These are phyloP conservation scores for Erebia palarica DNA, from an alignment of 2,888 invertebrate species.

Conservation along the genomic window DNA sequence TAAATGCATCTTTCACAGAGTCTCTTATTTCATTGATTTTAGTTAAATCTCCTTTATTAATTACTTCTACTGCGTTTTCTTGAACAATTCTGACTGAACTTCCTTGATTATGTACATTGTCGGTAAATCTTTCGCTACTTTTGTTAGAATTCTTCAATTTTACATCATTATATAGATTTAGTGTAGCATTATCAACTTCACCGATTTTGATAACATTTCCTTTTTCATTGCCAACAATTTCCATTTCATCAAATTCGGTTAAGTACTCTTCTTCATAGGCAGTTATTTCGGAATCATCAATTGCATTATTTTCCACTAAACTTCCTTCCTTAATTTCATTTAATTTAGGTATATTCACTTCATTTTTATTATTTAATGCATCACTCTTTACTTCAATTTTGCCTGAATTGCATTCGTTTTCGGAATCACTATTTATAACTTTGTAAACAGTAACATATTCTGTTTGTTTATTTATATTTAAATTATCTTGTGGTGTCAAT, in stretches of 20 bases:
- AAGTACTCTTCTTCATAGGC: conserved; percentile 4
- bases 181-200: neutral
- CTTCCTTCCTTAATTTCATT: conserved; percentile 39
- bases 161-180: neutral
- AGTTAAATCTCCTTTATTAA: neutral
- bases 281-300: neutral
- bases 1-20: neutral
- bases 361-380: conserved; percentile 8
- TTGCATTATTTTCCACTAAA: neutral
- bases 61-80: neutral
- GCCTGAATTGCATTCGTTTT: conserved; percentile 38
- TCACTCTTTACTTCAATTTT: conserved; percentile 35
- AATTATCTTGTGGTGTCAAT: neutral
- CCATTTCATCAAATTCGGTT: neutral
- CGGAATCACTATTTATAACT: conserved; percentile 30
- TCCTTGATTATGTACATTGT: neutral
- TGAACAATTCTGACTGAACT: neutral
- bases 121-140: neutral
- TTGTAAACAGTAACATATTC: conserved; percentile 35
- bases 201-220: neutral
- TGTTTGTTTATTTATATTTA: neutral
- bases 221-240: neutral
- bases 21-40: neutral
- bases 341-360: conserved; percentile 27
- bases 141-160: neutral